These are phyloP conservation scores for Achatina immaculata DNA, from an alignment of 1,140 invertebrate species.

Conservation along the genomic window DNA sequence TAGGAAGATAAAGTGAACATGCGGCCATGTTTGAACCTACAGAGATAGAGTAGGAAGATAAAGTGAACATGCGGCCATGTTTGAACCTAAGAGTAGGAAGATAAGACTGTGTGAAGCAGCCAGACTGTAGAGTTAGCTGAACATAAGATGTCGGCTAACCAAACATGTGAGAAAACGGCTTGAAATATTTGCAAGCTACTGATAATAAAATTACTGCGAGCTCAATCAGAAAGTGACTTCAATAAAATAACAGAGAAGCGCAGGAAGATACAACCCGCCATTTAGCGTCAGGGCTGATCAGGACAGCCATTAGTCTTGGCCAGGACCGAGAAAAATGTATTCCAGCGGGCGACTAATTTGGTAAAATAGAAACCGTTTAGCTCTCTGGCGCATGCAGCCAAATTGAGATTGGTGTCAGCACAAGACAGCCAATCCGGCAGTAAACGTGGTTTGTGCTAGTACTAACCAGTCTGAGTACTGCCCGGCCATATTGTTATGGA, in stretches of 20 bases:
- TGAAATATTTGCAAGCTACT: no score
- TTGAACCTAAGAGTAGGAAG: no score
- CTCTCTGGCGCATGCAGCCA: conserved; percentile 13
- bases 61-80: no score
- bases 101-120: no score
- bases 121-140: no score
- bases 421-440: not conserved
- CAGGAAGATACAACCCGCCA: not conserved
- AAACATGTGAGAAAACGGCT: not conserved
- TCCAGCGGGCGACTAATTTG: conserved; percentile 5
- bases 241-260: not conserved
- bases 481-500: not conserved
- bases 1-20: no score
- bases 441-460: not conserved
- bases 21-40: no score
- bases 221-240: not conserved
- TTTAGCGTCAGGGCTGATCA: not conserved
- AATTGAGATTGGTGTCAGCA: conserved; percentile 18
- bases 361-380: conserved; percentile 11
- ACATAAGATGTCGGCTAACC: not conserved
- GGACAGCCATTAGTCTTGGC: not conserved
- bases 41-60: no score
- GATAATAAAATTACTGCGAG: not conserved
- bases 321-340: not conserved
- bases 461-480: not conserved